Evolutionary conservation across 2,888 invertebrate genomes (phyloP).

Genomic region (Melangyna quadrimaculata): DNA sequence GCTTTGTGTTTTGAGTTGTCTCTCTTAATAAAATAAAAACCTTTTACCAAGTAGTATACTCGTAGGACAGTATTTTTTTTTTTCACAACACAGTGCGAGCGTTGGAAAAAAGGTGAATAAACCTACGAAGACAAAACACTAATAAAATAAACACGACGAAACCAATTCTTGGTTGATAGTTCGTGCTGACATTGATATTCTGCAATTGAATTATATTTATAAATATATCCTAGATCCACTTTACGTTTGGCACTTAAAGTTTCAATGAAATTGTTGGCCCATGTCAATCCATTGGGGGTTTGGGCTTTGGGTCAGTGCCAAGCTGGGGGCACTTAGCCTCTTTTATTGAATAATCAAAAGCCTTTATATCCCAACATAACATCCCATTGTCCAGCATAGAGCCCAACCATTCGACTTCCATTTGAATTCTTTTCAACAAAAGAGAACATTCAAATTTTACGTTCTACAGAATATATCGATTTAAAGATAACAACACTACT

Average conservation of each 20-base stretch:
- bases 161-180: not conserved
- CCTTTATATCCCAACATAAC: not conserved
- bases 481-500: constrained; percentile 12
- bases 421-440: constrained; percentile 12
- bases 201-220: constrained; percentile 65
- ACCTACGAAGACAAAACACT: not conserved
- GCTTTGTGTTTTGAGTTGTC: not conserved
- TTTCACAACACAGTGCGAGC: too few species aligned
- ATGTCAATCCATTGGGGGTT: not conserved
- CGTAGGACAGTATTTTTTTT: not conserved
- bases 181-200: constrained; percentile 38
- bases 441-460: constrained; percentile 34
- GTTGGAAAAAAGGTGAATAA: too few species aligned
- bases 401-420: not conserved
- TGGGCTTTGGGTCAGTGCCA: not conserved
- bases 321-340: constrained; percentile 19
- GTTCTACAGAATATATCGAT: constrained; percentile 17
- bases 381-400: not conserved
- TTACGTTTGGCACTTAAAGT: constrained; percentile 47
- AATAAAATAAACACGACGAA: not conserved
- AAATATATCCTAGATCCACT: too few species aligned
- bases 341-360: constrained; percentile 4
- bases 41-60: constrained; percentile 1
- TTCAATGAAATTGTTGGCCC: constrained; percentile 47
- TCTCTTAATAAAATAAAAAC: constrained; percentile 20